Conservation (phyloP, 1,140 invertebrate genomes). For the Catajapyx aquilonaris region DNA sequence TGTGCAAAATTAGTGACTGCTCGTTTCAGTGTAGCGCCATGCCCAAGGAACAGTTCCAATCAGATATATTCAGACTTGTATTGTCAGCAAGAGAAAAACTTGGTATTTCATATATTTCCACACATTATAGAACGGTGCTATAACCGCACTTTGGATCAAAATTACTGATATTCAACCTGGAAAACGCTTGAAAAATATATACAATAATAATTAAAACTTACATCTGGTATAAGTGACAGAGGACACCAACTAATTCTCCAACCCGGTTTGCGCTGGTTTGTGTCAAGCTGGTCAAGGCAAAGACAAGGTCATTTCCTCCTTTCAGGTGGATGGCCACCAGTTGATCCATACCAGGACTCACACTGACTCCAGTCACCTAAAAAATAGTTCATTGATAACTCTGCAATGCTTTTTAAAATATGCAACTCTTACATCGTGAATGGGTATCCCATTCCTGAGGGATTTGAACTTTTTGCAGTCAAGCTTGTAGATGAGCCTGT, state of each 20-base stretch:
- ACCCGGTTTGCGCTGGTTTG: constrained; percentile 32
- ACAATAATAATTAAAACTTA: constrained; percentile 25
- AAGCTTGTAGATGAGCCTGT: constrained; percentile 70
- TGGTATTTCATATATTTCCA: background rate
- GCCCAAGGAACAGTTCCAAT: background rate
- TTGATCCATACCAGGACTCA: constrained; percentile 67
- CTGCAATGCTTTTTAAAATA: constrained; percentile 8
- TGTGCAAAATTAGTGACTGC: background rate
- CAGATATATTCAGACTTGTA: background rate
- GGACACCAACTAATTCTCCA: constrained; percentile 71
- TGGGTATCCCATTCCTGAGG: constrained; percentile 59
- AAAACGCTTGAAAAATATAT: constrained; percentile 4
- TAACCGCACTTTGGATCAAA: too few species aligned
- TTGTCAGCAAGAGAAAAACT: background rate
- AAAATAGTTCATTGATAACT: constrained; percentile 1
- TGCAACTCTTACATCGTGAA: constrained; percentile 56
- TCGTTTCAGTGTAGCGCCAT: background rate
- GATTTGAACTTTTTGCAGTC: constrained; percentile 69
- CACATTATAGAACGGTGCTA: too few species aligned
- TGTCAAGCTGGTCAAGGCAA: constrained; percentile 50
- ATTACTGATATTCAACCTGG: background rate
- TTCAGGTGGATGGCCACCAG: constrained; percentile 73
- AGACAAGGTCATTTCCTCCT: constrained; percentile 74
- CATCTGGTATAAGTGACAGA: constrained; percentile 50
- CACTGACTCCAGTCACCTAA: constrained; percentile 54